phyloP scores from a whole-genome alignment of 2,113 vertebrate genomes.

The Leucoraja erinaceus region DNA sequence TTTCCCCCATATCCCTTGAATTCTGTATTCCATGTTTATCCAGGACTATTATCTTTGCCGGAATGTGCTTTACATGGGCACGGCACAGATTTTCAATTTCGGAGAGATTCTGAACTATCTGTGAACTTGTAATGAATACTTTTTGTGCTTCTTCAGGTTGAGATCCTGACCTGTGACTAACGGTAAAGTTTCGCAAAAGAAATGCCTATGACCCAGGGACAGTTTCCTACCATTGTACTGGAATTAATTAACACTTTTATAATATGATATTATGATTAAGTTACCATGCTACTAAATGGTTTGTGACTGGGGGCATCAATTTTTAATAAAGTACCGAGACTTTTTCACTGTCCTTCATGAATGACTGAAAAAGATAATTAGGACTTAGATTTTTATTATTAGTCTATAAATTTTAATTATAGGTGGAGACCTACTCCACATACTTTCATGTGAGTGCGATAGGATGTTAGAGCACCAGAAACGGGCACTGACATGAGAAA shows the following conservation, averaged over 20 bases:
- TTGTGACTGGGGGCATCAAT: slow-evolving; percentile 13
- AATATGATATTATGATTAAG: neutral
- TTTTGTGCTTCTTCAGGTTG: slow-evolving; percentile 30
- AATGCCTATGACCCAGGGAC: slow-evolving; percentile 6
- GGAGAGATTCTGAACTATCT: neutral
- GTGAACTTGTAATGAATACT: slow-evolving; percentile 12
- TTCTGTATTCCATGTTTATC: too few relatives aligned
- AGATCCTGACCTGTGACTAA: slow-evolving; percentile 20
- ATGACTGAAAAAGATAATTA: neutral
- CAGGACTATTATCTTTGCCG: too few relatives aligned
- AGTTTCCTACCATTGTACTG: slow-evolving; percentile 17
- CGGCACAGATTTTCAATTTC: neutral
- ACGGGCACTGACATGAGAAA: neutral
- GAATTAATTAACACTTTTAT: slow-evolving; percentile 15
- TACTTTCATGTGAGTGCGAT: neutral
- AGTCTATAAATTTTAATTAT: slow-evolving; percentile 14
- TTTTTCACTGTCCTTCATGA: neutral
- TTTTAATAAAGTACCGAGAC: neutral
- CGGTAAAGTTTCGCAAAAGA: neutral
- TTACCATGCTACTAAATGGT: slow-evolving; percentile 2
- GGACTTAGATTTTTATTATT: slow-evolving; percentile 9
- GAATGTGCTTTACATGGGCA: neutral
- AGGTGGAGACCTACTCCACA: neutral
- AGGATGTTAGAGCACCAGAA: neutral
- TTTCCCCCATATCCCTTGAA: too few relatives aligned